Evolutionary conservation across 1,140 invertebrate species (phyloP), one percentile per base, ranked within the genome.

Genomic region (Tenebrio molitor): DNA sequence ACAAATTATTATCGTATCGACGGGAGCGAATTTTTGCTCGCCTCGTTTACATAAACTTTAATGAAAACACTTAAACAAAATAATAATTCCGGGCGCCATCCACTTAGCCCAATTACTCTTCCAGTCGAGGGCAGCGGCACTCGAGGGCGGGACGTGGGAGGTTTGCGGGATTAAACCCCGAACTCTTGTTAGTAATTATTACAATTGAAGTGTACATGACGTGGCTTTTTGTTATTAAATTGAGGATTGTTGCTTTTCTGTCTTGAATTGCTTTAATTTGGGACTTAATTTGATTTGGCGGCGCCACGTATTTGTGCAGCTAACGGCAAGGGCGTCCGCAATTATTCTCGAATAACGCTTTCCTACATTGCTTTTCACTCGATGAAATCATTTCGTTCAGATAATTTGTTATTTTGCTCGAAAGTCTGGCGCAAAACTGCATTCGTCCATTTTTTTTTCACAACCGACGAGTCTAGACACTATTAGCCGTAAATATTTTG

Each of bases 161-260:
- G 44, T 17, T 50, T 50, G 23, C 50, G 21, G 50, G 19, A n/a
- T 58, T 25, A 58, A 29, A 12, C 50, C 15, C 25, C 23, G 50
- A 58, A 58, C 50, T 58, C 64, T 67, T 17, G 23, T 50, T 46
- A 53, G 58, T 74, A 74, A 74, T 74, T 74, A 74, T 74, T 65
- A 69, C 66, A 66, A 69, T 74, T 66, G 67, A 74, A 74, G 41
- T 64, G 72, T 70, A 65, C 67, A 74, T 74, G 72, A 69, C 65
- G 66, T 64, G 72, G 72, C 67, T 74, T 73, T 73, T 69, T 67
- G 66, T 64, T 70, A 74, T 74, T 74, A 69, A 69, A 74, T 74
- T 74, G 72, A 21, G 42, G 58, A 74, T 74, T 74, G 67, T 70
- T 74, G 67, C 66, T 74, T 69, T 74, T 69, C 67, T 65, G 39